Evolutionary conservation across 2,113 vertebrate genomes (phyloP), one percentile per base, ranked within the genome.

Genomic region (Otus sunia): DNA sequence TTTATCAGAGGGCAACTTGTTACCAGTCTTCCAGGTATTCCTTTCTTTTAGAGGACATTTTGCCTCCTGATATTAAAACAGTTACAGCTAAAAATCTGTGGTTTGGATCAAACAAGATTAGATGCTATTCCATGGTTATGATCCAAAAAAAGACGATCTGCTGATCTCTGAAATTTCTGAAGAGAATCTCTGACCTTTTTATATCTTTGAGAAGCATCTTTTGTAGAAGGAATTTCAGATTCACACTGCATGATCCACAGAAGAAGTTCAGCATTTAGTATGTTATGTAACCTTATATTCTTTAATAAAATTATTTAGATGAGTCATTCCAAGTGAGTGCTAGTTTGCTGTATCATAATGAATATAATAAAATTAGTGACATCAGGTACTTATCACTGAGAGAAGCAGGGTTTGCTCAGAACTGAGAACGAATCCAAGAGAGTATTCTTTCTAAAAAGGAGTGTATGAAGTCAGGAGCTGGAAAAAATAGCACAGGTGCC

Each of bases 1-100:
- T 99, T 99, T 96, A 99, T 99, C 93, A 98, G 99, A 98, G 99
- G 99, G 29, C 98, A 99, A 53, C 97, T 98, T 26, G 99, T 99
- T 90, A 99, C 98, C 87, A 99, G 98, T 96, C 98, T 99, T 75
- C 99, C 99, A 98, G 99, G 99, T 99, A 97, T 94, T 92, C 34
- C 39, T 58, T 0, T 64, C 47, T 96, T 94, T 45, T 66, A 75
- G 10, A 68, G 34, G n/a, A 39, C 21, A 5, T 90, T 84, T 86
- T 75, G 36, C 16, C 22, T 86, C 63, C 34, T 92, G 19, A 32
- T 75, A 53, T 2, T 86, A 50, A 52, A 76, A 36, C 19, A 50
- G 6, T 60, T 90, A 43, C 52, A 72, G 25, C 53, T 82, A 41
- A 25, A 76, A 19, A 76, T 79, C 49, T 68, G 29, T 50, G 55